phyloP scores from a whole-genome alignment of 1,140 invertebrate genomes.

The Meloidogyne exigua region DNA sequence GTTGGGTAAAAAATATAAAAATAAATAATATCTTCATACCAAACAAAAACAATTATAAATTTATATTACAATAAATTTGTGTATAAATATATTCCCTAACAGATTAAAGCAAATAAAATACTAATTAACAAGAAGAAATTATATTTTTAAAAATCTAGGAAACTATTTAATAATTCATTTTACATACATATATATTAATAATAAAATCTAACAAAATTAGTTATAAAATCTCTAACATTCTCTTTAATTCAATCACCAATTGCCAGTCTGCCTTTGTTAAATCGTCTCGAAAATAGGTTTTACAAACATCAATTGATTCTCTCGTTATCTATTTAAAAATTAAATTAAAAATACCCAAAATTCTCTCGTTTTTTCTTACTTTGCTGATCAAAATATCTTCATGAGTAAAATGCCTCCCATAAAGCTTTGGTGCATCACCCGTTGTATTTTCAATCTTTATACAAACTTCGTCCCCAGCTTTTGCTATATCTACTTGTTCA shows the following conservation, averaged over 20 bases:
- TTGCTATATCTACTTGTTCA: constrained; percentile 79
- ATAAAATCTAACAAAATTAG: too few species aligned
- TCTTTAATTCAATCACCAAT: neutral
- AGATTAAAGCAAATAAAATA: too few species aligned
- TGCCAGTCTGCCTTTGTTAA: constrained; percentile 73
- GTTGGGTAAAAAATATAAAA: too few species aligned
- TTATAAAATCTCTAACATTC: constrained; percentile 2
- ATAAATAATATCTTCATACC: too few species aligned
- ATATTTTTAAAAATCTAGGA: too few species aligned
- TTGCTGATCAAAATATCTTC: constrained; percentile 91
- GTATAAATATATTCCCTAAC: too few species aligned
- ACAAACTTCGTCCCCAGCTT: constrained; percentile 95
- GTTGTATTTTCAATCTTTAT: constrained; percentile 94
- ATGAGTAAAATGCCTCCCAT: constrained; percentile 93
- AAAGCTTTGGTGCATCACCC: constrained; percentile 95
- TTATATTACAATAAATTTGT: too few species aligned
- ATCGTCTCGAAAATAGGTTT: constrained; percentile 97
- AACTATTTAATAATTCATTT: too few species aligned
- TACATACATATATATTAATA: too few species aligned
- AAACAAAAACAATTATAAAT: too few species aligned
- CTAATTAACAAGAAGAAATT: too few species aligned
- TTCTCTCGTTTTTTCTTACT: constrained; percentile 69
- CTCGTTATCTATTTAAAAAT: constrained; percentile 85
- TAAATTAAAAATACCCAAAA: neutral
- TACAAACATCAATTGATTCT: constrained; percentile 96